These are phyloP conservation scores for Archips xylosteana DNA, from an alignment of 2,888 invertebrate species.

Conservation along the genomic window DNA sequence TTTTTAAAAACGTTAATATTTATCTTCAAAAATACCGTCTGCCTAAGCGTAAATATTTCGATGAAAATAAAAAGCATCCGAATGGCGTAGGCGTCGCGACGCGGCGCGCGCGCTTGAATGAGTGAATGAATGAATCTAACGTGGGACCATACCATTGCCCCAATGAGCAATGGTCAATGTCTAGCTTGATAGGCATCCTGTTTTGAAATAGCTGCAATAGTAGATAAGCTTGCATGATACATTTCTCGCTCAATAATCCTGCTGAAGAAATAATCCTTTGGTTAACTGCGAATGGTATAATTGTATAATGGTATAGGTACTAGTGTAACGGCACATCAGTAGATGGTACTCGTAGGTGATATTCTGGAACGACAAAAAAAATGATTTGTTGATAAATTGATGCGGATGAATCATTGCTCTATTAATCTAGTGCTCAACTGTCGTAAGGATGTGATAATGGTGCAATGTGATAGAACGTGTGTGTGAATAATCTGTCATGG, in stretches of 20 bases:
- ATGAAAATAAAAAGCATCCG: conserved; percentile 18
- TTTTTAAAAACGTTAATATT: background rate
- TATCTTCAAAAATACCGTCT: background rate
- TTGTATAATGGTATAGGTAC: no score
- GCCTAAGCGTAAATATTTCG: background rate
- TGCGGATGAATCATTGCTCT: no score
- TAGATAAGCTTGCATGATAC: background rate
- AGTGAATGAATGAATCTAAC: conserved; percentile 21
- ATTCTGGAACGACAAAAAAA: no score
- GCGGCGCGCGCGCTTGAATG: conserved; percentile 10
- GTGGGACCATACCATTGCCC: conserved; percentile 26
- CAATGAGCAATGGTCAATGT: conserved; percentile 31
- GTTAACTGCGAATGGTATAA: no score
- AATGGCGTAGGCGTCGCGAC: conserved; percentile 19
- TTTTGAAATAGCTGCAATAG: conserved; percentile 19
- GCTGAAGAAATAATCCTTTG: background rate
- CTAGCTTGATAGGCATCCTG: conserved; percentile 32
- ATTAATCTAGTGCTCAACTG: no score
- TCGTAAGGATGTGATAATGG: no score
- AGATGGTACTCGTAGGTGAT: no score
- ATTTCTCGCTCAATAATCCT: background rate
- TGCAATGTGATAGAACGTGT: no score
- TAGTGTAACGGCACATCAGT: no score
- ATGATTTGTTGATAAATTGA: no score
- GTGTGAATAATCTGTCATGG: no score